A percentile compares a stretch with the other conserved stretches of the same genome.
Evolutionary conservation across 2,113 vertebrate species (phyloP).

Genomic region (Bos taurus): ARS-UCD2.0 NC_037344.1:29639001-29639500

Average conservation of each 20-base stretch:
- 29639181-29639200: background rate
- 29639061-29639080: background rate
- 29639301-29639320: background rate
- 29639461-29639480: background rate
- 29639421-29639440: background rate
- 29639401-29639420: background rate
- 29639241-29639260: background rate
- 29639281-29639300: conserved; percentile 17
- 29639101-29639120: background rate
- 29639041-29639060: background rate
- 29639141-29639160: background rate
- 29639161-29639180: background rate
- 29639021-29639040: background rate
- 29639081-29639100: background rate
- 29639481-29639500: background rate
- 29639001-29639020: background rate
- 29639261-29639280: background rate
- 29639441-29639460: background rate
- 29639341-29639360: background rate
- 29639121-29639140: background rate
- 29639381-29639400: background rate
- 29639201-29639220: background rate
- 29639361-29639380: background rate
- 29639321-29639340: background rate
- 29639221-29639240: background rate